Percentiles rank a stretch among this genome's conserved stretches.
phyloP scores from a whole-genome alignment of 2,888 invertebrate species.

The Ptilodon capucinus region DNA sequence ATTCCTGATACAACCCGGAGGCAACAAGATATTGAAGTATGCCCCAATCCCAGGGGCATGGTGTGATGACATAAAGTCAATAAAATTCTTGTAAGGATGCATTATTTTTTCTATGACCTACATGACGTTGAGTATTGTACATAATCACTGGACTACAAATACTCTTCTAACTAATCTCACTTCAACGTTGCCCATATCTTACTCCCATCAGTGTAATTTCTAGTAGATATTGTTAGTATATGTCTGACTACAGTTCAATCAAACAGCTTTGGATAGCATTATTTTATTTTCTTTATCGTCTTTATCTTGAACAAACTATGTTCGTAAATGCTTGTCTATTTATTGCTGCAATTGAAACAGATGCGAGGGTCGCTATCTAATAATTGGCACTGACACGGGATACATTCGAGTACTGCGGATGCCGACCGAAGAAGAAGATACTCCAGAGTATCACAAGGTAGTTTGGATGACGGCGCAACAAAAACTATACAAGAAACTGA shows the following conservation, averaged over 20 bases:
- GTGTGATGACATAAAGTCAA: slow-evolving; percentile 62
- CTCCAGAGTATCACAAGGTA: slow-evolving; percentile 45
- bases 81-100: slow-evolving; percentile 71
- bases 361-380: slow-evolving; percentile 59
- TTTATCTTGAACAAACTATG: no score
- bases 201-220: no score
- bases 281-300: no score
- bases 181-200: no score
- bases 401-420: slow-evolving; percentile 67
- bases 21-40: slow-evolving; percentile 63
- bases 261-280: no score
- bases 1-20: slow-evolving; percentile 57
- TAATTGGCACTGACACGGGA: slow-evolving; percentile 68
- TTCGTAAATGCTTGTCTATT: no score
- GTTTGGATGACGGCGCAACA: slow-evolving; percentile 56
- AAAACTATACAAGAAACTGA: slow-evolving; percentile 63
- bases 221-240: no score
- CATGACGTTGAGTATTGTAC: no score
- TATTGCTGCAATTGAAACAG: slow-evolving; percentile 31
- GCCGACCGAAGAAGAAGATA: slow-evolving; percentile 66
- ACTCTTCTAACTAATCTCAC: no score
- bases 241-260: no score
- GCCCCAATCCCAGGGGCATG: slow-evolving; percentile 68
- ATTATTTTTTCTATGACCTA: slow-evolving; percentile 1
- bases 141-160: no score